Percentiles rank a stretch among this genome's conserved stretches.
Evolutionary conservation across 2,888 invertebrate species (phyloP).

Genomic region (Leptopilina syphax): DNA sequence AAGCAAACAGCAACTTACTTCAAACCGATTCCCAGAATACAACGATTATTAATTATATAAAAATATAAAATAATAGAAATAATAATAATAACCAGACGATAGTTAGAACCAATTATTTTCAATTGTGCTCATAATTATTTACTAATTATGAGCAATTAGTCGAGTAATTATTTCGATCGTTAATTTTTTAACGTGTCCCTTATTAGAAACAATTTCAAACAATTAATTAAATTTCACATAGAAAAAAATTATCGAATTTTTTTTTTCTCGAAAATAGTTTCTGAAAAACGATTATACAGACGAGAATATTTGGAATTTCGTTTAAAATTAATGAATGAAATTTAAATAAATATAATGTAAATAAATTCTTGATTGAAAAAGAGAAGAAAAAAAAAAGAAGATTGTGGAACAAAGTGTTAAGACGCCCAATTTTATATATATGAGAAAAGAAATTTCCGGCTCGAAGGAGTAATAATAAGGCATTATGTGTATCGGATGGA

Average conservation of each 20-base stretch:
- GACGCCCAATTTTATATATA: slow-evolving; percentile 24
- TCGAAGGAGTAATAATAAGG: slow-evolving; percentile 34
- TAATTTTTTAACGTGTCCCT: neutral
- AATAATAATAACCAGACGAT: neutral
- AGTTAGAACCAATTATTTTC: too few relatives aligned
- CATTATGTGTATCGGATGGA: slow-evolving; percentile 39
- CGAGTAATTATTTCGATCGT: too few relatives aligned
- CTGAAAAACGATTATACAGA: neutral
- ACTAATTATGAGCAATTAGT: neutral
- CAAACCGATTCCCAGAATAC: too few relatives aligned
- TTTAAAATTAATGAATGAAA: neutral
- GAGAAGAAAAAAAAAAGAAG: too few relatives aligned
- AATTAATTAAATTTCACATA: neutral
- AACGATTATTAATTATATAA: too few relatives aligned
- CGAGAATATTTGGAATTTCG: neutral
- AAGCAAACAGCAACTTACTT: too few relatives aligned
- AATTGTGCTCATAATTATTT: too few relatives aligned
- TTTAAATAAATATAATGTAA: slow-evolving; percentile 15
- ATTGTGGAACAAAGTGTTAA: neutral
- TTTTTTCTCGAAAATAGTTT: neutral
- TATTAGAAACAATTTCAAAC: neutral
- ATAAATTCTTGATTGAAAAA: neutral
- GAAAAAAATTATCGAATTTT: neutral
- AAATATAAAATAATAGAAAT: neutral
- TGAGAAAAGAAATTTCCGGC: slow-evolving; percentile 32